Conservation (phyloP, 2,797 vertebrate genomes). For the Thamnophis elegans region DNA sequence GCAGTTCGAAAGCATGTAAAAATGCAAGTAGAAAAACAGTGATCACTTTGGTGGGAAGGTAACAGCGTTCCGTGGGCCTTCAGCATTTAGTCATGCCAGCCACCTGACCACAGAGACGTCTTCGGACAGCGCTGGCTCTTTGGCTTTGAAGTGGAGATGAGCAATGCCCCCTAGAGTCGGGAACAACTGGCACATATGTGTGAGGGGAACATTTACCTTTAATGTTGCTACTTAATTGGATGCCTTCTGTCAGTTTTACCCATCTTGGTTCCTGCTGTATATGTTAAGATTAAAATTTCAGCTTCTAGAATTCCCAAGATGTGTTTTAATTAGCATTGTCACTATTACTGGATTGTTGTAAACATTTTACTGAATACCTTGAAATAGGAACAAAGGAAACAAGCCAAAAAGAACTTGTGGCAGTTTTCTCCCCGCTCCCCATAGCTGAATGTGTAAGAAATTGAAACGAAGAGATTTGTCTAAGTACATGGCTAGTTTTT, state of each 20-base stretch:
- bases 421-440: rapidly evolving
- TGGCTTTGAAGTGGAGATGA: too few species aligned
- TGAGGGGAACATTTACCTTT: too few species aligned
- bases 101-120: too few species aligned
- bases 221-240: background rate
- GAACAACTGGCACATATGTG: too few species aligned
- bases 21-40: too few species aligned
- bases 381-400: background rate
- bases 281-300: background rate
- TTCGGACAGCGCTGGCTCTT: too few species aligned
- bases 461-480: background rate
- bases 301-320: background rate
- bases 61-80: too few species aligned
- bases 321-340: background rate
- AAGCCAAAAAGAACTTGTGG: background rate
- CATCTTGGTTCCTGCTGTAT: background rate
- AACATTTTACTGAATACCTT: background rate
- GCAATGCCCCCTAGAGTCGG: too few species aligned
- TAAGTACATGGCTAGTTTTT: background rate
- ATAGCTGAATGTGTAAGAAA: background rate
- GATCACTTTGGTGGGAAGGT: too few species aligned
- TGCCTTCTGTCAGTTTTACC: background rate
- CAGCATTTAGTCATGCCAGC: too few species aligned
- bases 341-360: background rate
- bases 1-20: too few species aligned